Evolutionary conservation across 2,797 vertebrate species (phyloP), one percentile per base, ranked within the genome.

Genomic region (Linurgus olivaceus): DNA sequence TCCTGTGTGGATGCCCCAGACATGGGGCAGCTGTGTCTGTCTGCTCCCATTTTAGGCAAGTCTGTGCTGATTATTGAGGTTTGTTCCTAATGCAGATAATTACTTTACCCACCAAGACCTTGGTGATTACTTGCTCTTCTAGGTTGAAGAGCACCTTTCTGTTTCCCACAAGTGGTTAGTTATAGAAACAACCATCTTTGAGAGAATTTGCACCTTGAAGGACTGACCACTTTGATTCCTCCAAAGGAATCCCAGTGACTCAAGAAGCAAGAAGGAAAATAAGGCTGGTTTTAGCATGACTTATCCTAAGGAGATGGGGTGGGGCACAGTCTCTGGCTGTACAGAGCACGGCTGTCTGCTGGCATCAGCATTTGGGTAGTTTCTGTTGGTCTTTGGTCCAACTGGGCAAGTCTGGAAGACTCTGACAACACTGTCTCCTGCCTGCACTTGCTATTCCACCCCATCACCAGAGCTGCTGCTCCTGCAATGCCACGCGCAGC

Each of bases 201-300:
- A 83, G 94, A 84, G 84, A 68, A 77, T 58, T 80, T 3, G 0
- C 66, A 72, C 79, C 85, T 45, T 74, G 75, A 93, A 93, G 93
- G 77, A 77, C 75, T 90, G 72, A 62, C 72, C 20, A 9, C 88
- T 86, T 86, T 95, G 93, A 90, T 91, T n/a, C n/a, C n/a, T 50
- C 83, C 86, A 71, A 67, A 93, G 92, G 94, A 93, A 96, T 87
- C 59, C 77, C 86, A 77, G 57, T 91, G 91, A 86, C 87, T 93
- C 66, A 58, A 96, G 91, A 55, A 94, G 9, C 79, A 91, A 91
- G 91, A 94, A 94, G 73, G 76, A 94, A 50, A 88, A 81, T 47
- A 62, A 96, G 94, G 93, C 94, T 94, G 94, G 94, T 96, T 96
- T 75, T 88, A 90, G 87, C 78, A 93, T 95, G 96, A 81, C 55